Conservation (phyloP, 2,113 vertebrate species). For the Cnemophilus loriae region DNA sequence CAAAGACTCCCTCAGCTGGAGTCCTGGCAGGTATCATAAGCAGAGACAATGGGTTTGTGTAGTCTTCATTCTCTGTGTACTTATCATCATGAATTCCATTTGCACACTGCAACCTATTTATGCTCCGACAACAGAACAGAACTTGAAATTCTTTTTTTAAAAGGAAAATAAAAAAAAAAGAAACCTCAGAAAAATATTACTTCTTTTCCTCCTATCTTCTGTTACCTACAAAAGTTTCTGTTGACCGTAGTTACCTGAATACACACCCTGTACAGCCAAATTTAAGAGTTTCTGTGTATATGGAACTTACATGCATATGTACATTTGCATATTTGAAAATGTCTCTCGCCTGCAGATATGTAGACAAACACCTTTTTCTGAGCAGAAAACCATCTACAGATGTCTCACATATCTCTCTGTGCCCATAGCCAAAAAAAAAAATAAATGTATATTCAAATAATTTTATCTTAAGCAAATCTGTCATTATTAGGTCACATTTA, state of each 20-base stretch:
- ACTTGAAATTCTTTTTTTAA: not conserved
- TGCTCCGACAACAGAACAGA: not conserved
- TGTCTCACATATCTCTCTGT: not conserved
- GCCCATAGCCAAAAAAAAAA: not conserved
- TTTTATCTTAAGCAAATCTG: not conserved
- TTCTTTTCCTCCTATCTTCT: not conserved
- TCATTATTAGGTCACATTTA: not conserved
- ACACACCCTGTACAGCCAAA: fast-evolving
- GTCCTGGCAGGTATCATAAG: not conserved
- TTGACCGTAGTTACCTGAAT: not conserved
- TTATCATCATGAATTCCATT: not conserved
- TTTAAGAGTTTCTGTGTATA: not conserved
- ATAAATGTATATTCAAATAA: not conserved
- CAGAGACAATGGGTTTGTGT: not conserved
- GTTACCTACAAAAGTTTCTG: not conserved
- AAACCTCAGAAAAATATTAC: not conserved
- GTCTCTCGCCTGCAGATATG: not conserved
- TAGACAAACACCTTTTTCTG: not conserved
- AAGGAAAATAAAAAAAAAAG: fast-evolving
- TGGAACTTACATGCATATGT: not conserved
- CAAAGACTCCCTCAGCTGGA: not conserved
- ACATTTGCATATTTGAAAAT: not conserved
- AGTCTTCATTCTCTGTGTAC: not conserved
- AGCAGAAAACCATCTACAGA: not conserved
- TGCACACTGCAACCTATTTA: not conserved